These are phyloP conservation scores for Caretta caretta DNA, from an alignment of 2,113 vertebrate species.

Conservation along the genomic window DNA sequence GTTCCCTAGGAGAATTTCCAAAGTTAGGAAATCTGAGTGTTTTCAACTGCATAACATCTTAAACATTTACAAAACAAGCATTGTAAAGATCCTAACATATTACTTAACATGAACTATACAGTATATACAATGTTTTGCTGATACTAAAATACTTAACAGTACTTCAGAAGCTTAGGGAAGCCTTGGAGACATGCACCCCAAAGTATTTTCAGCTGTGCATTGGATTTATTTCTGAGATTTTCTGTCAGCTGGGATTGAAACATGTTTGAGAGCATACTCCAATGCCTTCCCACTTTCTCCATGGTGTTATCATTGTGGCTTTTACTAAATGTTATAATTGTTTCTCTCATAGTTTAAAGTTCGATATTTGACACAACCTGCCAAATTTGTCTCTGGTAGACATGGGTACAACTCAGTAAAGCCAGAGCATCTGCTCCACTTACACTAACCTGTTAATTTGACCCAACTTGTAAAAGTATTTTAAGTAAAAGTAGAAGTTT, in stretches of 20 bases:
- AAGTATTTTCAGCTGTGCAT: accelerated
- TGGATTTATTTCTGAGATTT: background rate
- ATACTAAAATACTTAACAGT: accelerated
- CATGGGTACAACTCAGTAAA: background rate
- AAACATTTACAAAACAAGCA: background rate
- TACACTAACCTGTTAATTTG: background rate
- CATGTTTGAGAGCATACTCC: background rate
- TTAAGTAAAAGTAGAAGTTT: background rate
- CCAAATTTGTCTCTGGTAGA: accelerated
- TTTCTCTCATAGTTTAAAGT: background rate
- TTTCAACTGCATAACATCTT: background rate
- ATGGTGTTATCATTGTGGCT: accelerated
- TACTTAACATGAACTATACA: background rate
- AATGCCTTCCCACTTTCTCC: background rate
- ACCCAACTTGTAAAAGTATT: background rate
- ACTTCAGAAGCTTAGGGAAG: background rate
- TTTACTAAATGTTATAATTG: background rate
- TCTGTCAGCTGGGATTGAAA: background rate
- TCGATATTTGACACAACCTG: background rate
- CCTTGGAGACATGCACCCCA: background rate
- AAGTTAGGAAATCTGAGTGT: background rate
- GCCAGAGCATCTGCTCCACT: background rate
- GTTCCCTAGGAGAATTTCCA: background rate
- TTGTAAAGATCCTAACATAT: background rate
- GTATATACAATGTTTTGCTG: background rate